Conservation (phyloP, 2,888 invertebrate species). For the Suillia variegata region DNA sequence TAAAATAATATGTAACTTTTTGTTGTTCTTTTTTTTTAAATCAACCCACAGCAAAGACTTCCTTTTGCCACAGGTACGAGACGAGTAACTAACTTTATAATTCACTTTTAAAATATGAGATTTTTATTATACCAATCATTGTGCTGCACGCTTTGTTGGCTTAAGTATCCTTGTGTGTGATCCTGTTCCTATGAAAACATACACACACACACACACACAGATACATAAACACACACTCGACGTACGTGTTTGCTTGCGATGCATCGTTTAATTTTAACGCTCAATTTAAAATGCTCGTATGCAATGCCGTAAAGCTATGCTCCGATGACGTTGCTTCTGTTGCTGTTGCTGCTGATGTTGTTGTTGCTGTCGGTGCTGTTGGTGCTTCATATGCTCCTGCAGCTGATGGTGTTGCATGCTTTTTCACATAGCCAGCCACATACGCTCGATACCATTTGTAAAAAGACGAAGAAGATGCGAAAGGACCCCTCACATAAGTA, state of each 20-base stretch:
- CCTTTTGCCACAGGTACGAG: too few relatives aligned
- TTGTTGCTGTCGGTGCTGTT: not conserved
- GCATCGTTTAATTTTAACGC: constrained; percentile 59
- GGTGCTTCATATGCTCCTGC: constrained; percentile 5
- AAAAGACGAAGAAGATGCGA: constrained; percentile 16
- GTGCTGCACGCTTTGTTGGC: not conserved
- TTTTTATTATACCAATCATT: not conserved
- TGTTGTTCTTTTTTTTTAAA: too few relatives aligned
- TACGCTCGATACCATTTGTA: constrained; percentile 15
- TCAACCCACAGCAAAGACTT: too few relatives aligned
- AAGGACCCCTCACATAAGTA: not conserved
- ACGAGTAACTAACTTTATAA: too few relatives aligned
- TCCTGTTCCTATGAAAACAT: not conserved
- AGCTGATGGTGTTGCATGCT: constrained; percentile 18
- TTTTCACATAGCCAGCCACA: constrained; percentile 4
- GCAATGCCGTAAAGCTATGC: too few relatives aligned
- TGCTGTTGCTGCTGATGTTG: constrained; percentile 33
- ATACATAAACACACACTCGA: not conserved
- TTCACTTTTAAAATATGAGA: too few relatives aligned
- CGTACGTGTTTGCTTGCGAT: constrained; percentile 46
- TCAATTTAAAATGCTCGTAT: constrained; percentile 59
- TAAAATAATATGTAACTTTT: too few relatives aligned
- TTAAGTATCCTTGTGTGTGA: not conserved
- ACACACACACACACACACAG: not conserved
- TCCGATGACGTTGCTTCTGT: too few relatives aligned